These are phyloP conservation scores for Galaxias olidus DNA, from an alignment of 2,797 vertebrate species.

Conservation along the genomic window DNA sequence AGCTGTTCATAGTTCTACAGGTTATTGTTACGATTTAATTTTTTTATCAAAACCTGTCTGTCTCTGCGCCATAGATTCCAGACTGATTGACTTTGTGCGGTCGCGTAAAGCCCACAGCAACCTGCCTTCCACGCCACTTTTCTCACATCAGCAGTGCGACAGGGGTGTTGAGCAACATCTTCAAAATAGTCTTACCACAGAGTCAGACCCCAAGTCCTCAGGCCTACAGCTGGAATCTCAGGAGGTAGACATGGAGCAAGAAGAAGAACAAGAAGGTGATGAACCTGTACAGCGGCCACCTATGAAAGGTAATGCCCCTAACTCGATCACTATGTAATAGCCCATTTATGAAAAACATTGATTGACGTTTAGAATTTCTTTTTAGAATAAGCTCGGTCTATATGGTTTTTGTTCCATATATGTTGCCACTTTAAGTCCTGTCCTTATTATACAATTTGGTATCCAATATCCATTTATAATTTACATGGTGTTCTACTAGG, in stretches of 20 bases:
- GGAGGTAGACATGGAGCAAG: constrained; percentile 67
- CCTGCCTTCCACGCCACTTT: not conserved
- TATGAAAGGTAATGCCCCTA: constrained; percentile 61
- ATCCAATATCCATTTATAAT: too few relatives aligned
- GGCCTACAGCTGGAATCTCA: constrained; percentile 32
- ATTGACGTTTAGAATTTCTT: too few relatives aligned
- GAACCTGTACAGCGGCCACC: constrained; percentile 31
- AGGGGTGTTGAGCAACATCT: constrained; percentile 34
- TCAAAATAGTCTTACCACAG: constrained; percentile 31
- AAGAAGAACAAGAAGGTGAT: constrained; percentile 43
- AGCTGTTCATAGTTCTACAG: too few relatives aligned
- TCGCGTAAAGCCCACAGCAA: constrained; percentile 62
- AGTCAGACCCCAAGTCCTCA: constrained; percentile 26
- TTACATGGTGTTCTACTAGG: too few relatives aligned
- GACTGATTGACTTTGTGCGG: constrained; percentile 86
- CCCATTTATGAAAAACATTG: too few relatives aligned
- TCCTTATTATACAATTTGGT: too few relatives aligned
- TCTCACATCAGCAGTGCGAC: constrained; percentile 38
- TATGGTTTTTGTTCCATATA: too few relatives aligned
- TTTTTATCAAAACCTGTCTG: constrained; percentile 24
- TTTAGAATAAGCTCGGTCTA: too few relatives aligned
- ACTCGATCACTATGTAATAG: too few relatives aligned
- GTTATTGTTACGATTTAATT: too few relatives aligned
- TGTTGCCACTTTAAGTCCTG: too few relatives aligned
- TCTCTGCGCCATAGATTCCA: constrained; percentile 79